A percentile compares a stretch with the other conserved stretches of the same genome.
Evolutionary conservation across 2,113 vertebrate genomes (phyloP).

Genomic region (Carlito syrichta): DNA sequence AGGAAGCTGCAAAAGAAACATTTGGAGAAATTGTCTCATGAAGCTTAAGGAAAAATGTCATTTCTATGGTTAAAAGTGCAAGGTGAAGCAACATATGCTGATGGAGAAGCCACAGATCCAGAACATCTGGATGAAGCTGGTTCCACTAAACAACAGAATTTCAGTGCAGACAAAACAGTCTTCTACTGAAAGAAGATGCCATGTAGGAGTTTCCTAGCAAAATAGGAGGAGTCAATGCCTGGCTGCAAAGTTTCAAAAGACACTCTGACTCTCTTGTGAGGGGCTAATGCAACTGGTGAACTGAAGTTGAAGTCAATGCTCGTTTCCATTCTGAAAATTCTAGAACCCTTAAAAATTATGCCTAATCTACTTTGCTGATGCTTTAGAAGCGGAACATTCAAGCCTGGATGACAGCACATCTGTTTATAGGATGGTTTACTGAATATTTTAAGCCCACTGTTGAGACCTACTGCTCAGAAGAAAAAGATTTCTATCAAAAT

Average conservation of each 20-base stretch:
- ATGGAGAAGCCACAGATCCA: not conserved
- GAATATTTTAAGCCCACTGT: too few species aligned
- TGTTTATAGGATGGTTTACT: too few species aligned
- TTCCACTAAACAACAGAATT: not conserved
- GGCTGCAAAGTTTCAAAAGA: too few species aligned
- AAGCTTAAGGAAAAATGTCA: not conserved
- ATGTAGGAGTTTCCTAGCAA: not conserved
- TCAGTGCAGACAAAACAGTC: not conserved
- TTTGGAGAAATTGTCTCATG: not conserved
- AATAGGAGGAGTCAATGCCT: not conserved
- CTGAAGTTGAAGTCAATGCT: not conserved
- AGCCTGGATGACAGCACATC: too few species aligned
- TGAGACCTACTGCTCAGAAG: too few species aligned
- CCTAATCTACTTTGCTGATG: not conserved
- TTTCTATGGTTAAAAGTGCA: not conserved
- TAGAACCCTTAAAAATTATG: not conserved
- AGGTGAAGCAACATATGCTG: not conserved
- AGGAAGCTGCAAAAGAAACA: not conserved
- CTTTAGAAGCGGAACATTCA: not conserved
- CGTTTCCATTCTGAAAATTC: not conserved
- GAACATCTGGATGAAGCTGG: not conserved
- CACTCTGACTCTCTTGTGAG: not conserved
- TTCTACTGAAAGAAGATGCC: not conserved
- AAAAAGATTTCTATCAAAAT: too few species aligned
- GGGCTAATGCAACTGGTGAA: not conserved